Conservation (phyloP, 2,113 vertebrate genomes). For the Oncorhynchus gorbuscha region DNA sequence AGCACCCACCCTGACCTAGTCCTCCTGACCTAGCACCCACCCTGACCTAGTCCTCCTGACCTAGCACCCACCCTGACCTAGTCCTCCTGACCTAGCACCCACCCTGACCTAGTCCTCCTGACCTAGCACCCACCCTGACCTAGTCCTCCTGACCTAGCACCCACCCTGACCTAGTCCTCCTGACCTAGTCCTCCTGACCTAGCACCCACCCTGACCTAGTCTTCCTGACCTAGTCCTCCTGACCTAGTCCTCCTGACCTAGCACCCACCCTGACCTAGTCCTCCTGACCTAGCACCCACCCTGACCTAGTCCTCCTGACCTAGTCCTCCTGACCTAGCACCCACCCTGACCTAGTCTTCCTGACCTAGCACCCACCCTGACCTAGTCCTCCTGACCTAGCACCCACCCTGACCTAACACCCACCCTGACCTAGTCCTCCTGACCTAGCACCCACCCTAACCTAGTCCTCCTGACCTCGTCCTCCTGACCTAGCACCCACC, state of each 20-base stretch:
- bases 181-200: conserved; percentile 73
- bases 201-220: conserved; percentile 41
- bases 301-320: conserved; percentile 74
- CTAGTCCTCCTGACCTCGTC: conserved; percentile 73
- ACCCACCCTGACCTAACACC: too few relatives aligned
- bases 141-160: too few relatives aligned
- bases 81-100: too few relatives aligned
- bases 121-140: conserved; percentile 31
- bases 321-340: conserved; percentile 64
- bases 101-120: conserved; percentile 70
- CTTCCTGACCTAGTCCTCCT: too few relatives aligned
- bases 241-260: conserved; percentile 74
- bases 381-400: conserved; percentile 68
- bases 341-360: conserved; percentile 42
- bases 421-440: too few relatives aligned
- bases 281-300: too few relatives aligned
- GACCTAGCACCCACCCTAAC: conserved; percentile 42
- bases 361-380: conserved; percentile 42
- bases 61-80: too few relatives aligned
- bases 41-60: too few relatives aligned
- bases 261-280: conserved; percentile 42
- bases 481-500: conserved; percentile 61
- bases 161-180: conserved; percentile 68
- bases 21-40: conserved; percentile 61
- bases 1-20: conserved; percentile 55